Evolutionary conservation across 2,113 vertebrate species (phyloP), one percentile per base, ranked within the genome.

Genomic region (Cynoglossus semilaevis): DNA sequence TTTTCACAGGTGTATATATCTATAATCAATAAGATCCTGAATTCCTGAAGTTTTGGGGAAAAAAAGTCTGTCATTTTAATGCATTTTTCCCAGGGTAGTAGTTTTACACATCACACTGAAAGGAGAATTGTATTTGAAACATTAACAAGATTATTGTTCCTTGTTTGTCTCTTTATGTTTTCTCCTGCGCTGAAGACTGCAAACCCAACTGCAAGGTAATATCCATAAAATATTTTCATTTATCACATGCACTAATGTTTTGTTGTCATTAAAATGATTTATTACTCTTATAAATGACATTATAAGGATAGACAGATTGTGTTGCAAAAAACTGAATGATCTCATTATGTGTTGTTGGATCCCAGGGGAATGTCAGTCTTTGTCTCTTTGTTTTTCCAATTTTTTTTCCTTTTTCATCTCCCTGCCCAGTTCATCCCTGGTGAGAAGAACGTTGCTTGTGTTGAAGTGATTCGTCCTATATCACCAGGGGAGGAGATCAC

Each of bases 131-230:
- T 4, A 22, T 22, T 49, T 59, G 3, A 52, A 44, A 66, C 50
- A 50, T 51, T 65, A 44, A 64, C 50, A 14, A 55, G 0, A 34
- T 11, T 35, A 51, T 51, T 18, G 44, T 5, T 75, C 7, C 63
- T 1, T 58, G 1, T 63, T 51, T 73, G 10, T 58, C 18, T 29
- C 51, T 66, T 41, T 70, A 18, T 59, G 45, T 44, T 7, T 48
- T 1, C 12, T 42, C 12, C 34, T 44, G 55, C 49, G 8, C 59
- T 70, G 65, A 83, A 96, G 95, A 96, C 90, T 96, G 95, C 90
- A 92, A 90, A 77, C 94, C 94, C 42, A 96, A 95, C 73, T 96
- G 95, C 82, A 96, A 95, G 94, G 94, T 96, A 91, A 90, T 80
- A 40, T 13, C 12, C 38, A 41, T 12, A 12, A 36, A 6, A 3